Percentiles rank a stretch among this genome's conserved stretches.
Conservation (phyloP, 2,888 invertebrate genomes). For the Limnephilus lunatus region DNA sequence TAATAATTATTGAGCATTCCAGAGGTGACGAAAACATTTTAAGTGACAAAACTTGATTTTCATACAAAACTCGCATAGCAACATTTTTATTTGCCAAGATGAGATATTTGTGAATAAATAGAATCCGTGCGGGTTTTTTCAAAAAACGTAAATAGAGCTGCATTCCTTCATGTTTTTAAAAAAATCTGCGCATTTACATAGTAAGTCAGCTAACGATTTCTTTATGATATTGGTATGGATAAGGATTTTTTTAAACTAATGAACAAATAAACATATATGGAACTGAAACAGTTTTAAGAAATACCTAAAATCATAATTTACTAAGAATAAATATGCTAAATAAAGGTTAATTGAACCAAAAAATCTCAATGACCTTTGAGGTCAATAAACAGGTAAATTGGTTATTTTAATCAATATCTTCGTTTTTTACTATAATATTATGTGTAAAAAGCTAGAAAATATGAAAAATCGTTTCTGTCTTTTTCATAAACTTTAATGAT, state of each 20-base stretch:
- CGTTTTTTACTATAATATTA: too few relatives aligned
- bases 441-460: too few relatives aligned
- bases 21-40: background rate
- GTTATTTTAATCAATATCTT: background rate
- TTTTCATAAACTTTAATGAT: too few relatives aligned
- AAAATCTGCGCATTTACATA: background rate
- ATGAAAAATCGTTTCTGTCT: too few relatives aligned
- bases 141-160: background rate
- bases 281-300: too few relatives aligned
- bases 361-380: background rate
- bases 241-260: background rate
- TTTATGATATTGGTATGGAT: too few relatives aligned
- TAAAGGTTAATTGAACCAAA: background rate
- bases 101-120: background rate
- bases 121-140: background rate
- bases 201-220: background rate
- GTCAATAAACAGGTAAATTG: background rate
- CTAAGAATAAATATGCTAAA: background rate
- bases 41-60: background rate
- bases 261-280: background rate
- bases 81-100: background rate
- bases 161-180: background rate
- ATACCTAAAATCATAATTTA: background rate
- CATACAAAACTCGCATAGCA: background rate
- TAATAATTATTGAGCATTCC: background rate